Base-by-base conservation (phyloP, 2,113 vertebrate species). In the Aleadryas rufinucha region DNA sequence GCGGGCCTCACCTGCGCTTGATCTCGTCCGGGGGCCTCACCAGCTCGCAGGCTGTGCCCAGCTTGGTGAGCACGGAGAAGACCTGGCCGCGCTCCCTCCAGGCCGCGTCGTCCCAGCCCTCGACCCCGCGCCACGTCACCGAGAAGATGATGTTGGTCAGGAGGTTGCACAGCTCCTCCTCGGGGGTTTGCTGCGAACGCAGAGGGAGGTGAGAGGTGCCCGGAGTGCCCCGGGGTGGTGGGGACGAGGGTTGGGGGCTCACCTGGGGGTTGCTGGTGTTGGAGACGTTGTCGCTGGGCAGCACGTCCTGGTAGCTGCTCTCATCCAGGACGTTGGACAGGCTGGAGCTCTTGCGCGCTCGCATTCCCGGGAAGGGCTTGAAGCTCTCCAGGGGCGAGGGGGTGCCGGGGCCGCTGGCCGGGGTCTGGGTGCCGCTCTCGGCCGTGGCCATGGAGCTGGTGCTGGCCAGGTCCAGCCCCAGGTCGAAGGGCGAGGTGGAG, bases 111-210 rank as follows among this genome's bases (percentile, higher is more conserved):
- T 99, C 99, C 0, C 97, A 92, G 26, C 98, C 99, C 47, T 99
- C 99, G 14, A 98, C 98, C 0, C 99, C 99, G 0, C 98, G 98
- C 99, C 99, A 99, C 8, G 99, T 98, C 96, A 99, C 98, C 0
- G 98, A 99, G 98, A 99, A 99, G 76, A 99, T 86, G 66, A 99
- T 99, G 90, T 99, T 99, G 94, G 99, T 99, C 76, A 99, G 98
- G n/a, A 99, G 96, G 97, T 99, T 99, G 97, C 99, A 99, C 74
- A 99, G 97, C 89, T 99, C 99, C 96, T 99, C 99, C 95, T 99
- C 99, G 0, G 99, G 99, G 0, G 98, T 98, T 98, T 99, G 99
- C 98, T 99, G 94, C 10, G 33, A 2, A 7, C 0, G 0, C 12
- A 15, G 10, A 22, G 50, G 8, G 6, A 26, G 18, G 56, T 72